These are phyloP conservation scores for Ochropleura leucogaster DNA, from an alignment of 2,888 invertebrate genomes.

Conservation along the genomic window DNA sequence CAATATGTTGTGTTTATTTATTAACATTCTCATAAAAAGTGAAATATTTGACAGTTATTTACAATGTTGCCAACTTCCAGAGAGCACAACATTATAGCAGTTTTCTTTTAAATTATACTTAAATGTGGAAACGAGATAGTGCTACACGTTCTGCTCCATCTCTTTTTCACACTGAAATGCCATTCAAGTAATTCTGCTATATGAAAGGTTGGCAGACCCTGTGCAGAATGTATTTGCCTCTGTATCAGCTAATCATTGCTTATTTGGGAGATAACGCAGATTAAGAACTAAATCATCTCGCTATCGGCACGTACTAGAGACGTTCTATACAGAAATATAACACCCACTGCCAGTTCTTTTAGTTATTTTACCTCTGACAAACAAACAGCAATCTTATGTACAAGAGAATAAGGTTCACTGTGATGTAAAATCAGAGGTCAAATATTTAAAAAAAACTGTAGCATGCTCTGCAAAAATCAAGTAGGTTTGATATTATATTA, in stretches of 20 bases:
- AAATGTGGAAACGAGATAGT: background rate
- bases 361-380: background rate
- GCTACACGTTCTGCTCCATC: background rate
- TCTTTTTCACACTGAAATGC: background rate
- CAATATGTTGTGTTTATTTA: too few species aligned
- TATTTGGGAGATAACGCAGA: conserved; percentile 39
- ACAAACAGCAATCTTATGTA: background rate
- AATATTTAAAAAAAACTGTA: background rate
- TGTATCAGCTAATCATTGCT: conserved; percentile 13
- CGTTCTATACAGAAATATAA: conserved; percentile 26
- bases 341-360: conserved; percentile 16
- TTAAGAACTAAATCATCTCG: conserved; percentile 32
- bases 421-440: background rate
- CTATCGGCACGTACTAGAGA: conserved; percentile 21
- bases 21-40: background rate
- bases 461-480: conserved; percentile 5
- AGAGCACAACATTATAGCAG: background rate
- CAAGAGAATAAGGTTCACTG: background rate
- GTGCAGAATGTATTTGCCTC: conserved; percentile 26
- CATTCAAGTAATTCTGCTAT: background rate
- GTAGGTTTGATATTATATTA: conserved; percentile 32
- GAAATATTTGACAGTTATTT: background rate
- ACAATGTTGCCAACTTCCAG: background rate
- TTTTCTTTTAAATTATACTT: background rate
- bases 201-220: background rate